Conservation (phyloP, 2,888 invertebrate species). For the Encarsia formosa region DNA sequence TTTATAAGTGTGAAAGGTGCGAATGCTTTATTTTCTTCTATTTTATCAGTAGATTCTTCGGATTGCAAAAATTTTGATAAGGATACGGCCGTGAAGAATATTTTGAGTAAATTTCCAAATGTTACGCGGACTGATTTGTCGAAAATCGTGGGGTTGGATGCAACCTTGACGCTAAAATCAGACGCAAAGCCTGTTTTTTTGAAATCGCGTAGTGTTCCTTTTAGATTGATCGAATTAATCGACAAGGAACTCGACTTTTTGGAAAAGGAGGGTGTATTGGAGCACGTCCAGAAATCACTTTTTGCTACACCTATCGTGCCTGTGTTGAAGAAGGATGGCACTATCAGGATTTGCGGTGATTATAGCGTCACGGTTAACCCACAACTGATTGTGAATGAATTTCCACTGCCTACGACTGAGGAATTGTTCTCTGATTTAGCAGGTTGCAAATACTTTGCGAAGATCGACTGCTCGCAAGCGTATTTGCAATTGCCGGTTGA, state of each 20-base stretch:
- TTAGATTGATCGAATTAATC: background rate
- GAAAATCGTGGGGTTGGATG: background rate
- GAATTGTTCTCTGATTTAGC: constrained; percentile 33
- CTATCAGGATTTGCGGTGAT: background rate
- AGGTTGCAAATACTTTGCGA: constrained; percentile 32
- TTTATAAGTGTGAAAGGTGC: background rate
- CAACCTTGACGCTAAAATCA: background rate
- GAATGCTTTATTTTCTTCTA: background rate
- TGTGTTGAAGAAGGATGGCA: background rate
- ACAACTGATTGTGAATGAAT: constrained; percentile 29
- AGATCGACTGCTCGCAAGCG: constrained; percentile 32
- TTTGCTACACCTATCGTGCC: constrained; percentile 35
- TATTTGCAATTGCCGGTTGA: constrained; percentile 23
- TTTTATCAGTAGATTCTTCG: background rate
- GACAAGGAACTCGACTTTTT: constrained; percentile 13
- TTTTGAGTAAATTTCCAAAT: background rate
- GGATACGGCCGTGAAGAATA: background rate
- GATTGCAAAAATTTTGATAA: background rate
- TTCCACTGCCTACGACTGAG: constrained; percentile 33
- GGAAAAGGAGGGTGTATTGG: constrained; percentile 28
- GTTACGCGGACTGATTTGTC: background rate
- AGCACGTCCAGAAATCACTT: constrained; percentile 30
- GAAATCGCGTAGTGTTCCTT: background rate
- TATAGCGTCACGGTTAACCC: constrained; percentile 36
- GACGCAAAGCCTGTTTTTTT: background rate